Base-by-base conservation (phyloP, 1,140 invertebrate genomes). In the Apis laboriosa region DNA sequence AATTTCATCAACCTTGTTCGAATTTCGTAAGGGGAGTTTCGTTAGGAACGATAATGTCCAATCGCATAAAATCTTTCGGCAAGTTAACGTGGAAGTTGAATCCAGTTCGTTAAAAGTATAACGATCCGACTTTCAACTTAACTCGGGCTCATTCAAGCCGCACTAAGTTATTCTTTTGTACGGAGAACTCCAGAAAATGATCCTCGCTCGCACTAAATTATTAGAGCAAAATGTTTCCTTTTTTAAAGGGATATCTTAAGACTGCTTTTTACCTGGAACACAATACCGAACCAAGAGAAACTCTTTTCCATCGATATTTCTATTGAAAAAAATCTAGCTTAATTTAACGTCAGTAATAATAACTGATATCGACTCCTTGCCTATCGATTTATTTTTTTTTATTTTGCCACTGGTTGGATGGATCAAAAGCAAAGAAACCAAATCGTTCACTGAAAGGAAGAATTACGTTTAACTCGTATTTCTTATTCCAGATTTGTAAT, bases 81-180 rank as follows among this genome's bases (percentile, higher is more conserved):
- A 66, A 66, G 75, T 77, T 77, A 66, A 77, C 13, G 9, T 15
- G 51, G 43, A 77, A 66, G 75, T 70, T 78, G 66, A 78, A 68
- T 78, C 28, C 55, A 71, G n/a, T 78, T 78, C 77, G 55, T 70
- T 78, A 78, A 70, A 78, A 78, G 77, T 78, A 78, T 68, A 78
- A 78, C 55, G 77, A 78, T 13, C n/a, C 7, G 17, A 19, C 49
- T 73, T 17, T 28, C 78, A 74, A 74, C 34, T 71, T 71, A 51
- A 78, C 77, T 66, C 34, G 24, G 28, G 1, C 24, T 58, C 61
- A 53, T 76, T 76, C 74, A 64, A 34, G 11, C 74, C 49, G n/a
- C 49, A 12, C 75, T 43, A 66, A 64, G 51, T 51, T 66, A 77
- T 77, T 77, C 75, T 77, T 77, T 77, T 66, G 75, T 77, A 64